Percentiles rank a stretch among this genome's conserved stretches.
Evolutionary conservation across 2,888 invertebrate species (phyloP).

Genomic region (Luffia ferchaultella): DNA sequence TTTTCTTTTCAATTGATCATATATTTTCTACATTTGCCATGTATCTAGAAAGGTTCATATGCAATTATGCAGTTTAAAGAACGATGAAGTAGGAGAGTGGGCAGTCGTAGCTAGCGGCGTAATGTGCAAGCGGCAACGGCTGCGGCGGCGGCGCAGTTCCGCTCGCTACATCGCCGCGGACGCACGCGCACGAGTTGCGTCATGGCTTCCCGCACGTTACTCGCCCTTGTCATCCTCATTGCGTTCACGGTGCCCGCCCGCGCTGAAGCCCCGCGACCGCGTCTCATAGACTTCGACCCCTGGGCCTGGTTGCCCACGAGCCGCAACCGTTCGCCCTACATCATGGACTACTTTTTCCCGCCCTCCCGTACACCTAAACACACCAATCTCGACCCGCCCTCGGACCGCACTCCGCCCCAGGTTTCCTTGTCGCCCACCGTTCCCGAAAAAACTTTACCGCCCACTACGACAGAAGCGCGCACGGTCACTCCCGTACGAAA

Average conservation of each 20-base stretch:
- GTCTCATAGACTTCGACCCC: slow-evolving; percentile 54
- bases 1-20: too few relatives aligned
- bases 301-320: slow-evolving; percentile 56
- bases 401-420: slow-evolving; percentile 40
- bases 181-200: slow-evolving; percentile 49
- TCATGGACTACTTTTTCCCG: slow-evolving; percentile 62
- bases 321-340: slow-evolving; percentile 49
- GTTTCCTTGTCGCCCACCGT: slow-evolving; percentile 20
- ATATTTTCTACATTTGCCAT: too few relatives aligned
- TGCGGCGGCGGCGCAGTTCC: slow-evolving; percentile 52
- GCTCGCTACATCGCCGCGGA: slow-evolving; percentile 52
- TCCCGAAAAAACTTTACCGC: slow-evolving; percentile 34
- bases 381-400: slow-evolving; percentile 47
- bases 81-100: slow-evolving; percentile 30
- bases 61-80: slow-evolving; percentile 24
- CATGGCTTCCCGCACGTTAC: slow-evolving; percentile 41
- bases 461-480: slow-evolving; percentile 43
- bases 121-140: slow-evolving; percentile 20
- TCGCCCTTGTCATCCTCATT: slow-evolving; percentile 44
- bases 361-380: slow-evolving; percentile 61
- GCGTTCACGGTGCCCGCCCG: slow-evolving; percentile 26
- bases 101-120: slow-evolving; percentile 22
- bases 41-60: too few relatives aligned
- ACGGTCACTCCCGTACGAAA: slow-evolving; percentile 46
- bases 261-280: slow-evolving; percentile 43